phyloP scores from a whole-genome alignment of 2,113 vertebrate species.

The Rallus limicola region DNA sequence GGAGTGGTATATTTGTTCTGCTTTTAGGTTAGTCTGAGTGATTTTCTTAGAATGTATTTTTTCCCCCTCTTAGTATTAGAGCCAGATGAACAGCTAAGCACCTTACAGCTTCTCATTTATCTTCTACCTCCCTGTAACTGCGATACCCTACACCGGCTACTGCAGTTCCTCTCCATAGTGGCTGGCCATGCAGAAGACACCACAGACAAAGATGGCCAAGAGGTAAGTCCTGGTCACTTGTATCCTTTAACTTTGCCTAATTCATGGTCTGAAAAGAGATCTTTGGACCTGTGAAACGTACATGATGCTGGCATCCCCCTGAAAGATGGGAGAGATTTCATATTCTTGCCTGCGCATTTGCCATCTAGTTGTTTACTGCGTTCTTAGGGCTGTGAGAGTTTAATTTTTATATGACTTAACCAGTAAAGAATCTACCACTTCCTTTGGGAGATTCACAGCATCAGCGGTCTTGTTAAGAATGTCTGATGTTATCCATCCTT shows the following conservation, averaged over 20 bases:
- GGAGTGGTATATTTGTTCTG: background rate
- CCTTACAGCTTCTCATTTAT: constrained; percentile 92
- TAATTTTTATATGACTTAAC: background rate
- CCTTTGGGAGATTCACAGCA: background rate
- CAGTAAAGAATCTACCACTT: background rate
- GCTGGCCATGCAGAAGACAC: constrained; percentile 87
- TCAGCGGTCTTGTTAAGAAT: background rate
- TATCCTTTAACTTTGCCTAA: background rate
- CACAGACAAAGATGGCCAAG: constrained; percentile 81
- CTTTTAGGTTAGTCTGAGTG: constrained; percentile 39
- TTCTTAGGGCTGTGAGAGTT: background rate
- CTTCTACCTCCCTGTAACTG: constrained; percentile 96
- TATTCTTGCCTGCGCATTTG: background rate
- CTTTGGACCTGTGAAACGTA: background rate
- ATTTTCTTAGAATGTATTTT: constrained; percentile 57
- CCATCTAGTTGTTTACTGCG: background rate
- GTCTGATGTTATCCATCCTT: background rate
- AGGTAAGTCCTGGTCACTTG: constrained; percentile 70
- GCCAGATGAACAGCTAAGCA: constrained; percentile 83
- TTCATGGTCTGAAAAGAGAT: background rate
- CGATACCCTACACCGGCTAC: constrained; percentile 92
- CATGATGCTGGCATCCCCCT: rapidly evolving
- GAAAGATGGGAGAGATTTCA: background rate
- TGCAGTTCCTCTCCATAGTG: constrained; percentile 92
- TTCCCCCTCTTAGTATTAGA: constrained; percentile 86